Evolutionary conservation across 2,888 invertebrate species (phyloP).

Genomic region (Mythimna albipuncta): DNA sequence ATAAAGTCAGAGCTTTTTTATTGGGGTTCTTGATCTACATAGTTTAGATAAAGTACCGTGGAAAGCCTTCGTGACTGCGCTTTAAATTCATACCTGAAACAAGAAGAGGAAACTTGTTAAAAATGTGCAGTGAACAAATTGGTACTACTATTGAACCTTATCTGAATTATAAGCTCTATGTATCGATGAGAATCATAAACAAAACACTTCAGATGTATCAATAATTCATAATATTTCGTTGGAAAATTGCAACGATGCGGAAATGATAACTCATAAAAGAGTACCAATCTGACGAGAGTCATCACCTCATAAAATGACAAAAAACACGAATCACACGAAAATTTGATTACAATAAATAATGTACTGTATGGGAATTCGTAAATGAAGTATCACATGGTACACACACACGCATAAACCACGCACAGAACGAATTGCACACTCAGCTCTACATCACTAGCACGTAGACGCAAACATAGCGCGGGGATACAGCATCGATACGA

Average conservation of each 20-base stretch:
- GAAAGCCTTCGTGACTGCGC: slow-evolving; percentile 62
- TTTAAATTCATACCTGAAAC: slow-evolving; percentile 76
- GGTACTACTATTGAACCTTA: background rate
- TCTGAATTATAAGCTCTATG: background rate
- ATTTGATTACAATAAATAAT: slow-evolving; percentile 64
- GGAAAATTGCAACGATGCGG: slow-evolving; percentile 33
- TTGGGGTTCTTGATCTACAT: slow-evolving; percentile 70
- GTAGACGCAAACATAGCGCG: slow-evolving; percentile 74
- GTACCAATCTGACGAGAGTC: slow-evolving; percentile 43
- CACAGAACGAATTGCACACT: slow-evolving; percentile 79
- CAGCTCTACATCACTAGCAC: slow-evolving; percentile 79
- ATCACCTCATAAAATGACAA: slow-evolving; percentile 48
- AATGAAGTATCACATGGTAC: slow-evolving; percentile 70
- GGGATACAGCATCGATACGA: slow-evolving; percentile 70
- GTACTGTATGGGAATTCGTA: slow-evolving; percentile 58
- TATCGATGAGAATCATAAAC: background rate
- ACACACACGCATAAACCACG: slow-evolving; percentile 74
- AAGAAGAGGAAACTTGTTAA: slow-evolving; percentile 55
- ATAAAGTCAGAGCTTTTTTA: slow-evolving; percentile 74
- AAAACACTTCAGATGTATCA: background rate
- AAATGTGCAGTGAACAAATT: slow-evolving; percentile 14
- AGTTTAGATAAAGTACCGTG: slow-evolving; percentile 62
- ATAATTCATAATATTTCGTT: slow-evolving; percentile 19
- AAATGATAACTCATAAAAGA: slow-evolving; percentile 40
- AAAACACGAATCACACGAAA: slow-evolving; percentile 55